These are phyloP conservation scores for Acrossocheilus wenchowensis DNA, from an alignment of 2,797 vertebrate genomes.

Conservation along the genomic window DNA sequence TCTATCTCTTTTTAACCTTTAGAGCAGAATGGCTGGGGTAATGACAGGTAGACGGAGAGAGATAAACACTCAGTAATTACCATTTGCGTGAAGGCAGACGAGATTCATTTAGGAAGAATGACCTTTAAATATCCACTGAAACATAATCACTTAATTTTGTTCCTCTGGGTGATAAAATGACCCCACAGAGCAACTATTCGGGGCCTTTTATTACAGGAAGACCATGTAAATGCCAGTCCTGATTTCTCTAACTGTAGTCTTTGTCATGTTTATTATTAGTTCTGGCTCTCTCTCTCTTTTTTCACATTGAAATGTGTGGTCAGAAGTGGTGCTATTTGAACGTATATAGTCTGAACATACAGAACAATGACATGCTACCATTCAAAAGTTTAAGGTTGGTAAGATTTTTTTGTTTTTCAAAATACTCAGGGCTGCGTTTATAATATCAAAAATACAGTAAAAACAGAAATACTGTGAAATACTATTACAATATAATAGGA, in stretches of 20 bases:
- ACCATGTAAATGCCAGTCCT: background rate
- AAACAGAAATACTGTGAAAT: background rate
- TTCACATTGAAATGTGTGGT: background rate
- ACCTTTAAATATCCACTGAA: constrained; percentile 46
- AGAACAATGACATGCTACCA: background rate
- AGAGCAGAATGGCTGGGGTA: constrained; percentile 11
- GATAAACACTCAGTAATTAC: constrained; percentile 44
- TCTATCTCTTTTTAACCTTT: constrained; percentile 41
- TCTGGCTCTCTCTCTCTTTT: background rate
- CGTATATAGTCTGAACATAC: background rate
- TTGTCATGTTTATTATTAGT: background rate
- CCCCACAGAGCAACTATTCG: background rate
- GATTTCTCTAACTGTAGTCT: background rate
- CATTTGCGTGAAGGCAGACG: constrained; percentile 32
- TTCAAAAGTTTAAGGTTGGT: background rate
- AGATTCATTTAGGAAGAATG: constrained; percentile 46
- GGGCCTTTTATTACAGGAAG: background rate
- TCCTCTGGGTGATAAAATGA: constrained; percentile 17
- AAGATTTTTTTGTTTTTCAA: background rate
- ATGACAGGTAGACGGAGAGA: constrained; percentile 19
- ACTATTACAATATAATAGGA: background rate
- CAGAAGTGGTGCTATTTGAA: background rate
- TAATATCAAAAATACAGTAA: background rate
- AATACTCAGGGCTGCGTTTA: background rate
- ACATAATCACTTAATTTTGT: constrained; percentile 16